Evolutionary conservation across 2,888 invertebrate species (phyloP), one percentile per base, ranked within the genome.

Genomic region (Nomada ferruginata): DNA sequence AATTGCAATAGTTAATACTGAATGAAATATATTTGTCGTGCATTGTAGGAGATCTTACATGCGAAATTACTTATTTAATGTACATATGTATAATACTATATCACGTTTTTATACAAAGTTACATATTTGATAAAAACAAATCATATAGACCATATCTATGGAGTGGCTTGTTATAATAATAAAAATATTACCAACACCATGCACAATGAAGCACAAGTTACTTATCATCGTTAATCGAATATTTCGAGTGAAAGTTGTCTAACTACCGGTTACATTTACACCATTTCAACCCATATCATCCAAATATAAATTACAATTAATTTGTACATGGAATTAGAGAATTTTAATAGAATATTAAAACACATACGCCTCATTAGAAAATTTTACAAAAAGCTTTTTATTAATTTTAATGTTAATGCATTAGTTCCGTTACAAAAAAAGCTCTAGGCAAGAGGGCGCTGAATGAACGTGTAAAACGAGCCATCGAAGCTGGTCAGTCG

Each of bases 401-500:
- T 5, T 26, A 59, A 57, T 59, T 18, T 36, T 5, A 52, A 50
- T 26, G 13, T 18, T 7, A 36, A 11, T 44, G 36, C 11, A 10
- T 66, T 29, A 68, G 7, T 50, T 60, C n/a, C 11, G 63, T 53
- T 70, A 23, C 47, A 9, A 47, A 50, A 0, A n/a, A 15, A 44
- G 52, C 20, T 50, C n/a, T 15, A 42, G 1, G 59, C 60, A n/a
- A 20, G 36, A 66, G 61, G n/a, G 44, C 63, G 63, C 44, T 71
- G 42, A 70, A 64, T 15, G 20, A 18, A 13, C 18, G 44, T 44
- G 53, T 55, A 59, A 81, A 59, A 75, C 20, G 26, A 60, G 64
- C n/a, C 20, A 53, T 68, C 10, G 68, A 79, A 75, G 72, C 66
- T 89, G 88, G 76, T 85, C 44, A 75, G 64, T 65, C 44, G 86